phyloP scores from a whole-genome alignment of 2,113 vertebrate genomes.

The Ctenomys sociabilis region DNA sequence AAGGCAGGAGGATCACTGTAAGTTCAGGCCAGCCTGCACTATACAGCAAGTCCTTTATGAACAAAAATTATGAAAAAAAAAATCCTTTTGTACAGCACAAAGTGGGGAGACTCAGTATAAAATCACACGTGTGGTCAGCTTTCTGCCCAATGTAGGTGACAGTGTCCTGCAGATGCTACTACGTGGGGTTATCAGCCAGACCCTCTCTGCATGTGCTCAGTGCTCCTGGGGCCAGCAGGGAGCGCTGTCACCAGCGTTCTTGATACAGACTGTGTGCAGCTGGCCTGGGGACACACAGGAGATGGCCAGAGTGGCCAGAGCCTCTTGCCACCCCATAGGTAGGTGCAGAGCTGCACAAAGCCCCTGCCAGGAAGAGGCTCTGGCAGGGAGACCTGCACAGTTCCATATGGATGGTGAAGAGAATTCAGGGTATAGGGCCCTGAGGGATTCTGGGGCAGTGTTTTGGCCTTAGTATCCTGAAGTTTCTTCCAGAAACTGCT shows the following conservation, averaged over 20 bases:
- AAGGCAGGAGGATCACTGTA: not conserved
- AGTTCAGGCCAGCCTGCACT: not conserved
- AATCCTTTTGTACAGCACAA: rapidly evolving
- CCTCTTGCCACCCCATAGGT: not conserved
- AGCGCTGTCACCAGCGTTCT: not conserved
- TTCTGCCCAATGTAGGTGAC: rapidly evolving
- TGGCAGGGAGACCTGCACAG: rapidly evolving
- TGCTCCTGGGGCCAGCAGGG: not conserved
- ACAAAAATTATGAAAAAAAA: not conserved
- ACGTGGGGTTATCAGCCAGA: no score
- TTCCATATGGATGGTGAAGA: no score
- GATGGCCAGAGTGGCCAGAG: not conserved
- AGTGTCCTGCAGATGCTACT: rapidly evolving
- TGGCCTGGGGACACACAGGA: not conserved
- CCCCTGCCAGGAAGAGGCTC: not conserved
- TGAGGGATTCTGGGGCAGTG: not conserved
- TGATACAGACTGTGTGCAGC: not conserved
- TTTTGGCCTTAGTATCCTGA: not conserved
- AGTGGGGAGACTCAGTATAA: rapidly evolving
- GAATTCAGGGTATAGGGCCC: not conserved
- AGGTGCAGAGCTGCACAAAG: not conserved
- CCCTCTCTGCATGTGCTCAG: not conserved
- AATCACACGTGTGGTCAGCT: rapidly evolving
- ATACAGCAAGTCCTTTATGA: not conserved
- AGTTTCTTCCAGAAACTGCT: not conserved